Base-by-base conservation (phyloP, 2,113 vertebrate genomes). In the Aleadryas rufinucha region DNA sequence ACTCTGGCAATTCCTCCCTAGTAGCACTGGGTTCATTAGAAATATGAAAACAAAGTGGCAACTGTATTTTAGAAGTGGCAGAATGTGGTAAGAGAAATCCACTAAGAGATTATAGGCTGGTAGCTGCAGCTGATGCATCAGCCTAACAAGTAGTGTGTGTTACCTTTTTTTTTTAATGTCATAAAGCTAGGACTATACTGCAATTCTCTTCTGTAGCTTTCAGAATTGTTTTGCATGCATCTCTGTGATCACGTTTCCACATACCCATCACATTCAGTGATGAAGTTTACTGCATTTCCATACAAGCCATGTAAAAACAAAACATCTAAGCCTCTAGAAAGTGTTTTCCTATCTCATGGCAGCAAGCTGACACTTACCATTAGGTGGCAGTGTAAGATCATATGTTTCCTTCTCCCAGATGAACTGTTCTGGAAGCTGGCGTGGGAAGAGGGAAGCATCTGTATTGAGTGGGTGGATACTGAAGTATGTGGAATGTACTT, bases 321-420 rank as follows among this genome's bases (percentile, higher is more conserved):
- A 44, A 66, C 24, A 76, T 9, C 65, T 44, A 30, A 24, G 19
- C 13, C 44, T 57, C 27, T 35, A 68, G 30, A 50, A 91, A 64
- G 41, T 15, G 18, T 42, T 47, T 33, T 71, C 45, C 31, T 16
- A 42, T 11, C 44, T 54, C 30, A 26, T 15, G 31, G 52, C 27
- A 70, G 44, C 75, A 80, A 91, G 65, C 45, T 45, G 83, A 77
- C 0, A 1, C 60, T 76, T 86, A 94, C 98, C 98, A 98, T 98
- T 97, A 98, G 98, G 96, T 98, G 99, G 98, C 98, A 98, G 97
- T 96, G 70, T 97, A 83, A 84, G 92, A 95, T 96, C 90, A 93
- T 54, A 65, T 79, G 66, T 95, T 92, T 64, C 60, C 75, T 65
- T 56, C 54, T 68, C 35, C 41, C 57, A 42, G 42, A 63, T 11